These are phyloP conservation scores for Lamellibrachia luymesi DNA, from an alignment of 1,140 invertebrate genomes.

Conservation along the genomic window DNA sequence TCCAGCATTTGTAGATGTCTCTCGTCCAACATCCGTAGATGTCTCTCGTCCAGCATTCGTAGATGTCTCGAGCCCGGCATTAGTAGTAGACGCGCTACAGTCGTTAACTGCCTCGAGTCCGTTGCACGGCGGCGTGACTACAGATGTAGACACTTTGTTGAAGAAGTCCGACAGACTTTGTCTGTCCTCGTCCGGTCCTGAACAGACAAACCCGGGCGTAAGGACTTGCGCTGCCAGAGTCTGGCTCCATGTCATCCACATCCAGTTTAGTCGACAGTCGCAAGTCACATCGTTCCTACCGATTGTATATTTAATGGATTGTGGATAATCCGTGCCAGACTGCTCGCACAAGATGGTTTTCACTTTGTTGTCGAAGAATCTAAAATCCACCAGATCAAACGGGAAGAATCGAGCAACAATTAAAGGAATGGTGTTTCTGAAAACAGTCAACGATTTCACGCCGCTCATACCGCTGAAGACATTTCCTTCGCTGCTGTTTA, in stretches of 20 bases:
- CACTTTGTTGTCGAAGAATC: background rate
- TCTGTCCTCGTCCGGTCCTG: background rate
- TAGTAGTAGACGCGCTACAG: too few relatives aligned
- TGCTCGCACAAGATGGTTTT: background rate
- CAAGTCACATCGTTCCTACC: background rate
- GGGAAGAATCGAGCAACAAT: background rate
- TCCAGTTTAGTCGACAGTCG: background rate
- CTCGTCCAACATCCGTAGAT: too few relatives aligned
- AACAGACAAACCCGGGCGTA: background rate
- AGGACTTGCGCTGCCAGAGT: background rate
- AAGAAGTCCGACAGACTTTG: background rate
- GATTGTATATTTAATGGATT: background rate
- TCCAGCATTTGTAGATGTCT: background rate
- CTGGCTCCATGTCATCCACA: background rate
- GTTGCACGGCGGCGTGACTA: background rate
- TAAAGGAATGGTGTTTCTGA: background rate
- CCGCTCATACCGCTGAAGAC: background rate
- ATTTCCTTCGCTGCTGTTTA: background rate
- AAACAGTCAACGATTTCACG: background rate
- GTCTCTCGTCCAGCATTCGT: too few relatives aligned
- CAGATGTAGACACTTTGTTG: background rate
- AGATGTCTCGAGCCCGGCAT: too few relatives aligned
- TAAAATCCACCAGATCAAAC: background rate
- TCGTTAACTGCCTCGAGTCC: background rate
- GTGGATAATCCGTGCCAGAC: background rate